phyloP scores from a whole-genome alignment of 1,140 invertebrate species.

The Myzus persicae region DNA sequence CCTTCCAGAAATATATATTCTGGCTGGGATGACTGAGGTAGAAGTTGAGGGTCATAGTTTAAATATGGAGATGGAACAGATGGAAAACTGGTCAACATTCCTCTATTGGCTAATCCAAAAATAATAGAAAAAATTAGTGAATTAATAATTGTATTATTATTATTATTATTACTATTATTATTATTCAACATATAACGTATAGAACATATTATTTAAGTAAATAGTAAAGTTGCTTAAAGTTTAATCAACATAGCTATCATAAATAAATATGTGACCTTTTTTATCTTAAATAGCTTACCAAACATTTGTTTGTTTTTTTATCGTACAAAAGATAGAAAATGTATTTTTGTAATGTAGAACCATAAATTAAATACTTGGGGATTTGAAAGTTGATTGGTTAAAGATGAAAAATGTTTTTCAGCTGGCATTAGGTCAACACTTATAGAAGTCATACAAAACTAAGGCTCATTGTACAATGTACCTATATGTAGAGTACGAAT shows the following conservation, averaged over 20 bases:
- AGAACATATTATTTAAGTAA: not conserved
- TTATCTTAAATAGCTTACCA: not conserved
- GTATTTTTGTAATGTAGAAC: not conserved
- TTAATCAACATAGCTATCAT: not conserved
- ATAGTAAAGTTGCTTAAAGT: no score
- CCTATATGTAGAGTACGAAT: not conserved
- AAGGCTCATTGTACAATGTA: not conserved
- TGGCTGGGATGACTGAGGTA: conserved; percentile 78
- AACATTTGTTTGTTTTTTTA: not conserved
- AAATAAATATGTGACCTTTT: not conserved
- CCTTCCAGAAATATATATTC: conserved; percentile 95
- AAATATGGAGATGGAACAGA: conserved; percentile 79
- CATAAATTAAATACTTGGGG: not conserved
- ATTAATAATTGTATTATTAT: not conserved
- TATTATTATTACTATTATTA: no score
- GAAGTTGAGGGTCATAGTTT: conserved; percentile 87
- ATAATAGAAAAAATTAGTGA: not conserved
- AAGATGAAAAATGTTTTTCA: not conserved
- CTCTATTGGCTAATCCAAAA: conserved; percentile 39
- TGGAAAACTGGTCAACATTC: conserved; percentile 27
- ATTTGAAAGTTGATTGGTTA: not conserved
- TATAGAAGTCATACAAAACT: not conserved
- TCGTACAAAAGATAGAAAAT: not conserved
- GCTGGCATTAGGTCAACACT: not conserved
- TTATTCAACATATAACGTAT: no score